Conservation (phyloP, 1,140 invertebrate genomes). For the Macrotrachela quadricornifera region DNA sequence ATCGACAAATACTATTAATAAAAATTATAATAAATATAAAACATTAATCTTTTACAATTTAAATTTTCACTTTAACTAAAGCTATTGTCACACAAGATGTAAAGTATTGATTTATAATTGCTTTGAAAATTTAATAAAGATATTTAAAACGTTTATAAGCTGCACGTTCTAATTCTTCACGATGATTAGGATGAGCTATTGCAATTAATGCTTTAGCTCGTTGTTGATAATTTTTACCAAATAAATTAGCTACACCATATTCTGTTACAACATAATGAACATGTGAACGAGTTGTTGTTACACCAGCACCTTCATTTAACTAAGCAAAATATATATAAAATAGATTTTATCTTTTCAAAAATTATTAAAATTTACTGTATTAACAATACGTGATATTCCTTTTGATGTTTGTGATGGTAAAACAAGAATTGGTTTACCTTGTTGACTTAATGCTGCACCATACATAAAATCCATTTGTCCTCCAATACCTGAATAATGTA, state of each 20-base stretch:
- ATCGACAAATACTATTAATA: too few relatives aligned
- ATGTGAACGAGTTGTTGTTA: constrained; percentile 76
- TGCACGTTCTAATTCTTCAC: constrained; percentile 17
- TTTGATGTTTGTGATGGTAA: constrained; percentile 60
- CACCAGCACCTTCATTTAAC: constrained; percentile 51
- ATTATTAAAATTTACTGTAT: too few relatives aligned
- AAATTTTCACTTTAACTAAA: too few relatives aligned
- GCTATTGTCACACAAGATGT: too few relatives aligned
- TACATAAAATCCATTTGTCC: constrained; percentile 86
- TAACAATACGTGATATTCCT: constrained; percentile 61
- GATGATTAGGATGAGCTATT: constrained; percentile 67
- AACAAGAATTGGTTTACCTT: constrained; percentile 77
- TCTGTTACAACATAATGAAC: constrained; percentile 81
- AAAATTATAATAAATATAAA: too few relatives aligned
- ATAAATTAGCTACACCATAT: constrained; percentile 65
- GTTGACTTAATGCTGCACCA: constrained; percentile 63
- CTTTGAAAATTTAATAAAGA: too few relatives aligned
- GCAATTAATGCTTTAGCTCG: constrained; percentile 66
- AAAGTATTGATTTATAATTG: too few relatives aligned
- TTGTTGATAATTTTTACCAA: constrained; percentile 67
- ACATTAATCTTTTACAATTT: too few relatives aligned
- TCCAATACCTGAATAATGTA: constrained; percentile 40
- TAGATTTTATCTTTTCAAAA: background rate
- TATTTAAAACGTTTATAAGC: too few relatives aligned
- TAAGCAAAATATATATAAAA: background rate